These are phyloP conservation scores for Cyclargus thomasi DNA, from an alignment of 1,140 invertebrate species.

Conservation along the genomic window DNA sequence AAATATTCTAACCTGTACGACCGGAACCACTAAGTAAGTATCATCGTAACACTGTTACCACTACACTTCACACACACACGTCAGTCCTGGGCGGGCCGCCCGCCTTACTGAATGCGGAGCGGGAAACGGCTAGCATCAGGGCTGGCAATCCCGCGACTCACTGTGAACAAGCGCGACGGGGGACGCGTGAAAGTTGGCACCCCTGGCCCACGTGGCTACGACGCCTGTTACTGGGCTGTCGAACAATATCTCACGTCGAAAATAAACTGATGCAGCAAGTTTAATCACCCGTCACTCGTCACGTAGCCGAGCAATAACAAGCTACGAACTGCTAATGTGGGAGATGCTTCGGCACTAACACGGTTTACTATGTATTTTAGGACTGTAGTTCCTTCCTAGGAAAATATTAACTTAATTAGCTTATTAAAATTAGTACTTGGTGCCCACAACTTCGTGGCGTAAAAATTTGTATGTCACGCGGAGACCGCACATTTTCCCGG, in stretches of 20 bases:
- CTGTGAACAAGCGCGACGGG: conserved; percentile 14
- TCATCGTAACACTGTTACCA: background rate
- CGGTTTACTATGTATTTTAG: too few species aligned
- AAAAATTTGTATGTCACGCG: too few species aligned
- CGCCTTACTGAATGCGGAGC: background rate
- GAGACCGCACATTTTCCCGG: too few species aligned
- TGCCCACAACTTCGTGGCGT: too few species aligned
- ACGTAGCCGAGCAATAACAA: background rate
- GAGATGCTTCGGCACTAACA: too few species aligned
- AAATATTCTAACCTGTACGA: background rate
- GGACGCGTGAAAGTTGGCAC: conserved; percentile 26
- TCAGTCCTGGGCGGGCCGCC: background rate
- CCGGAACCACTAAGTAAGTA: background rate
- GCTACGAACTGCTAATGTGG: too few species aligned
- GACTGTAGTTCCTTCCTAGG: too few species aligned
- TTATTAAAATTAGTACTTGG: too few species aligned
- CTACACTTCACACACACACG: background rate
- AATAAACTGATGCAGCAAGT: conserved; percentile 3
- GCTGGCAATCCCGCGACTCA: background rate
- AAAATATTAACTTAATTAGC: too few species aligned
- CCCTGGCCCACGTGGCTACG: conserved; percentile 38
- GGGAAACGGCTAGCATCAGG: background rate
- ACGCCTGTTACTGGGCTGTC: conserved; percentile 49
- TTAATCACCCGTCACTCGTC: background rate
- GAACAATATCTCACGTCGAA: conserved; percentile 18